Conservation (phyloP, 1,140 invertebrate genomes). For the Ostrea denselamellosa region DNA sequence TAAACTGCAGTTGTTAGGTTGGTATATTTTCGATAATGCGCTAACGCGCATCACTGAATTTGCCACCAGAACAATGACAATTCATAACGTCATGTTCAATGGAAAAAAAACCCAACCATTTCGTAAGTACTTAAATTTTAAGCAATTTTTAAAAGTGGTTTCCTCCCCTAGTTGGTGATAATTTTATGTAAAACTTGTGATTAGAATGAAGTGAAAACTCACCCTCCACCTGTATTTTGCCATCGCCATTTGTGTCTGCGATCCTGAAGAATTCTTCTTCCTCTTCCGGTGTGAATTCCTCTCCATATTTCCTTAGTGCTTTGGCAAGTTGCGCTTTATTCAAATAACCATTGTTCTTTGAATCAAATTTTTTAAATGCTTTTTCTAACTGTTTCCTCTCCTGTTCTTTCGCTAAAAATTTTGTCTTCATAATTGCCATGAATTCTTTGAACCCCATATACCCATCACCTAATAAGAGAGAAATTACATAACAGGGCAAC, state of each 20-base stretch:
- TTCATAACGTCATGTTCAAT: too few relatives aligned
- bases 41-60: too few relatives aligned
- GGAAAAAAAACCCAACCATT: too few relatives aligned
- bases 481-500: too few relatives aligned
- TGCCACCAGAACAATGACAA: too few relatives aligned
- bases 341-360: constrained; percentile 34
- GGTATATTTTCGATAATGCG: too few relatives aligned
- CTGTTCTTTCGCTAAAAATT: constrained; percentile 32
- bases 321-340: constrained; percentile 30
- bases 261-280: constrained; percentile 44
- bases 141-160: too few relatives aligned
- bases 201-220: neutral
- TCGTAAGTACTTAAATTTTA: too few relatives aligned
- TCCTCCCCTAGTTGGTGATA: too few relatives aligned
- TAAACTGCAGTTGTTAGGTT: too few relatives aligned
- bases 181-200: neutral
- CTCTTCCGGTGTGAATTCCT: constrained; percentile 36
- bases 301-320: constrained; percentile 32
- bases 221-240: constrained; percentile 29
- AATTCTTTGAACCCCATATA: constrained; percentile 42
- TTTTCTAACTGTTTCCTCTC: constrained; percentile 8
- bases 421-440: constrained; percentile 28
- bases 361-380: constrained; percentile 48
- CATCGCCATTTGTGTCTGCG: constrained; percentile 32
- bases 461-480: constrained; percentile 21